Base-by-base conservation (phyloP, 2,113 vertebrate species). In the Sialia sialis region DNA sequence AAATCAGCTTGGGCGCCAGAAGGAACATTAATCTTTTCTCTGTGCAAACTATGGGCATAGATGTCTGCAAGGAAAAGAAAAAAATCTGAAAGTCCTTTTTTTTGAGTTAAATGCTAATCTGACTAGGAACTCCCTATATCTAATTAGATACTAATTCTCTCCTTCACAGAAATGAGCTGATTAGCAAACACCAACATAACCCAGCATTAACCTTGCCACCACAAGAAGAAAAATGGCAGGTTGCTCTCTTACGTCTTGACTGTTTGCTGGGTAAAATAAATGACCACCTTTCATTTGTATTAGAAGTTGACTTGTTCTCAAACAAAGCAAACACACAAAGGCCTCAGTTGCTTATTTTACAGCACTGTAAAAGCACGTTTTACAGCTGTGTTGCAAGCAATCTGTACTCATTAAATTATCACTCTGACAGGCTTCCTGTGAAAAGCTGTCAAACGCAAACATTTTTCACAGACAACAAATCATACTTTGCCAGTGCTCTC, bases 251-350 rank as follows among this genome's bases (percentile, higher is more conserved):
- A 64, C 20, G 23, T 96, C 94, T 91, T 66, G 84, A 88, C 95
- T 95, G 92, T 96, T 95, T 97, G 95, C 94, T 87, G 73, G 82
- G 62, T 95, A 96, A 95, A 97, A 97, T 97, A 97, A 98, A 98
- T 97, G 93, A 95, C 76, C 94, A 95, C 95, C 84, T 97, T 93
- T 92, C 92, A 89, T 97, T 97, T 97, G 94, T 93, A 92, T 93
- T 96, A 96, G 96, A 95, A 96, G 91, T 72, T 84, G 70, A 94
- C 94, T 97, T 96, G 94, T 97, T 96, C 92, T 94, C 84, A 90
- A 96, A 97, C 96, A 96, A 97, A 97, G 94, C 93, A 91, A 96
- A 96, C 87, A 94, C 84, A 90, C 91, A 95, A 92, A 95, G 74
- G 91, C 94, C 94, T 95, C 48, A 4, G 95, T 67, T 97, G 96